Conservation (phyloP, 2,797 vertebrate species). For the Helicolenus hilgendorfi region DNA sequence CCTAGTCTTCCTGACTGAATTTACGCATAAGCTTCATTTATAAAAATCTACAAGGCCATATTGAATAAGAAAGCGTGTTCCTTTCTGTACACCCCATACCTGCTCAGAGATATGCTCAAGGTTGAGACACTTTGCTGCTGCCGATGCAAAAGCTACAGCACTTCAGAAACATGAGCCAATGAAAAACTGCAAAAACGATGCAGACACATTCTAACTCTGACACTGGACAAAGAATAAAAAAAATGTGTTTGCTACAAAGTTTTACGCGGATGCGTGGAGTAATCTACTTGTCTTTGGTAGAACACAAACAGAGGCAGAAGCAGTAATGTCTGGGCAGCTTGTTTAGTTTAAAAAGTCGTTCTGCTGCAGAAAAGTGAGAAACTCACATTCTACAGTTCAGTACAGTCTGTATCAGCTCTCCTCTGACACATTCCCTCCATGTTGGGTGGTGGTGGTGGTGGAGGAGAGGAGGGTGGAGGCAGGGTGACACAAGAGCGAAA, state of each 20-base stretch:
- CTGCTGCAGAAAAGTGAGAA: constrained; percentile 5
- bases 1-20: too few relatives aligned
- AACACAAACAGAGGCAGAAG: not conserved
- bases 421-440: constrained; percentile 33
- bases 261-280: not conserved
- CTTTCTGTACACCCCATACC: not conserved
- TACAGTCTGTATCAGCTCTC: constrained; percentile 10
- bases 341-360: not conserved
- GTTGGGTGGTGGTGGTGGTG: constrained; percentile 9
- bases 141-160: not conserved
- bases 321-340: not conserved
- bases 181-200: not conserved
- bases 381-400: not conserved
- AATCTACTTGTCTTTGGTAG: not conserved
- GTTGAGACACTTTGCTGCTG: not conserved
- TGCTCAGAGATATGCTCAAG: not conserved
- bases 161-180: not conserved
- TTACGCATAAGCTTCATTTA: not conserved
- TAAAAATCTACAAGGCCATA: not conserved
- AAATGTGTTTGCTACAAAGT: not conserved
- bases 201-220: not conserved
- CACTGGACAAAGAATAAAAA: not conserved
- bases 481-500: constrained; percentile 71
- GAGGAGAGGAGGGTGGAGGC: constrained; percentile 23
- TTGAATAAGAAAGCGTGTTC: not conserved